phyloP scores from a whole-genome alignment of 1,140 invertebrate genomes.

The Lutraria rhynchaena region DNA sequence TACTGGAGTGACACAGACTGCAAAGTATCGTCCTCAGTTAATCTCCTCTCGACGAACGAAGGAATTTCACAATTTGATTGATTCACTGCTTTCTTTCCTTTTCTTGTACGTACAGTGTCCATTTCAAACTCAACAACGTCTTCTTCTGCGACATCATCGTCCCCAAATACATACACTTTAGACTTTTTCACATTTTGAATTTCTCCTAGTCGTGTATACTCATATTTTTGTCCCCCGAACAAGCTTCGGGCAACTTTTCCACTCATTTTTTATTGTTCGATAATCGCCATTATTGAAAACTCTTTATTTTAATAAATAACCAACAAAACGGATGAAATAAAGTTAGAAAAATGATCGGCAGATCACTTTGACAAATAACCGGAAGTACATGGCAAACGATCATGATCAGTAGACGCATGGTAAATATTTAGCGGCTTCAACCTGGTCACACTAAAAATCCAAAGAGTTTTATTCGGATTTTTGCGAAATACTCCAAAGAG shows the following conservation, averaged over 20 bases:
- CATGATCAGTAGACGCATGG: not conserved
- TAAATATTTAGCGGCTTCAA: too few relatives aligned
- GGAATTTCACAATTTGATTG: not conserved
- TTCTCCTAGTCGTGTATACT: constrained; percentile 28
- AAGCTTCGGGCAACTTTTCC: constrained; percentile 26
- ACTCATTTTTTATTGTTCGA: constrained; percentile 5
- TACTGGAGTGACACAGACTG: constrained; percentile 73
- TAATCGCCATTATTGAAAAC: not conserved
- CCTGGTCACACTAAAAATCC: too few relatives aligned
- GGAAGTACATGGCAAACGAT: constrained; percentile 52
- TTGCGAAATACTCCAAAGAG: too few relatives aligned
- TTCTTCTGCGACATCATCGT: constrained; percentile 61
- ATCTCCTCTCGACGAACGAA: constrained; percentile 65
- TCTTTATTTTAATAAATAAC: not conserved
- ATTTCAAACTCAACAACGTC: constrained; percentile 68
- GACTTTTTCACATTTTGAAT: constrained; percentile 72
- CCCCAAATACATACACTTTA: constrained; percentile 72
- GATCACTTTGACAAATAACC: constrained; percentile 45
- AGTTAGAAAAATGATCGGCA: not conserved
- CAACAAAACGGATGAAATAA: not conserved
- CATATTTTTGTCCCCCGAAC: constrained; percentile 31
- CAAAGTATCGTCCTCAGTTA: constrained; percentile 71
- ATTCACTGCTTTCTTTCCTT: constrained; percentile 1
- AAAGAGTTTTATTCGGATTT: too few relatives aligned
- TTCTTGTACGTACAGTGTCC: constrained; percentile 61